A percentile compares a stretch with the other conserved stretches of the same genome.
phyloP scores from a whole-genome alignment of 2,888 invertebrate genomes.

The Rhyacophila evoluta region DNA sequence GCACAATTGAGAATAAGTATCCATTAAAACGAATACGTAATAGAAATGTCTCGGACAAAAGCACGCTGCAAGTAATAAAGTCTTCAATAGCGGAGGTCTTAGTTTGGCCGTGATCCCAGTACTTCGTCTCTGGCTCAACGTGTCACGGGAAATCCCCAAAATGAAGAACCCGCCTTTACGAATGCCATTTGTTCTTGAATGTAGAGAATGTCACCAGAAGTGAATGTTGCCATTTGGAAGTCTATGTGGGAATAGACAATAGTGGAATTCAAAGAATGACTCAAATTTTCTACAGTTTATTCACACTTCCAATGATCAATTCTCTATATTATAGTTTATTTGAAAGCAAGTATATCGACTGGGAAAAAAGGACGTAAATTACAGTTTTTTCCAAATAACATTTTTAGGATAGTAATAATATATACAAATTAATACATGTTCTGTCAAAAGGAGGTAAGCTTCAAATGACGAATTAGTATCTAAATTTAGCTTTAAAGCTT shows the following conservation, averaged over 20 bases:
- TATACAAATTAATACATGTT: no score
- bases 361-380: no score
- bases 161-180: constrained; percentile 22
- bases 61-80: not conserved
- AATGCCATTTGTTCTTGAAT: not conserved
- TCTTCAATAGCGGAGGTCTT: not conserved
- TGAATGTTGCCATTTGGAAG: not conserved
- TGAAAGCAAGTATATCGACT: no score
- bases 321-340: no score
- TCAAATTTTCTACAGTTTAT: no score
- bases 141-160: constrained; percentile 41
- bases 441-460: no score
- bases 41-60: not conserved
- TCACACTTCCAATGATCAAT: no score
- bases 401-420: no score
- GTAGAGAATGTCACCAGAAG: not conserved
- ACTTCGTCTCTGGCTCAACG: constrained; percentile 33
- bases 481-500: no score
- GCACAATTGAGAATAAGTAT: no score
- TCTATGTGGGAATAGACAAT: not conserved
- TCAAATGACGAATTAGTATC: no score
- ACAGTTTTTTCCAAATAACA: no score
- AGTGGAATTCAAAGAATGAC: not conserved
- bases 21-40: not conserved
- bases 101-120: constrained; percentile 6